Evolutionary conservation across 2,113 vertebrate species (phyloP), one percentile per base, ranked within the genome.

Genomic region (Oreotrochilus melanogaster): DNA sequence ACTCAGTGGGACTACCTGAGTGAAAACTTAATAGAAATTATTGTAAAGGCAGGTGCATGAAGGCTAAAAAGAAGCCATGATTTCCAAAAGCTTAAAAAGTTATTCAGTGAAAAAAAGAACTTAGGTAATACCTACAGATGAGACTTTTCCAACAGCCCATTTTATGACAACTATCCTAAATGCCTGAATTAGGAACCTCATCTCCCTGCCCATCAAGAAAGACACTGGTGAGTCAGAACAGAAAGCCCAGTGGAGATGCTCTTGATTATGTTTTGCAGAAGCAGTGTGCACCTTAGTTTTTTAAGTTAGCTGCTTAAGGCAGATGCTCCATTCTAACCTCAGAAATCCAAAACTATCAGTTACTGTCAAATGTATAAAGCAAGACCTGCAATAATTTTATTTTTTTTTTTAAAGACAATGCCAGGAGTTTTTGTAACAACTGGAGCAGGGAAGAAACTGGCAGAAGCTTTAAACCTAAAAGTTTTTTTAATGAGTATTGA

Each of bases 301-400:
- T 73, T 5, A 70, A 61, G 7, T 69, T 30, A 76, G 14, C 28
- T 74, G 14, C 17, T 4, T 53, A 78, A 57, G 56, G 58, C 1
- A 86, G 15, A 45, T 78, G 56, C 5, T 74, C 33, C 54, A 37
- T 45, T 61, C 25, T 42, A 91, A 45, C 19, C 33, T 42, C n/a
- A 70, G 61, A 94, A 90, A n/a, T 57, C 8, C 61, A 2, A 75
- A 93, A 35, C 51, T 45, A 11, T 22, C 66, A 28, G 15, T 48
- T 80, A 35, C 11, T 61, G 45, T 48, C n/a, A 82, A 37, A 15
- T 22, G 30, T 0, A 0, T 45, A 88, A 69, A 79, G 22, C 4
- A 56, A 88, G 62, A 27, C 17, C 15, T 16, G 23, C 23, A 82
- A 39, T 11, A 11, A 39, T 39, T 39, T 39, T 39, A 11, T 39